Percentiles rank a stretch among this genome's conserved stretches.
phyloP scores from a whole-genome alignment of 1,140 invertebrate genomes.

The Galendromus occidentalis region DNA sequence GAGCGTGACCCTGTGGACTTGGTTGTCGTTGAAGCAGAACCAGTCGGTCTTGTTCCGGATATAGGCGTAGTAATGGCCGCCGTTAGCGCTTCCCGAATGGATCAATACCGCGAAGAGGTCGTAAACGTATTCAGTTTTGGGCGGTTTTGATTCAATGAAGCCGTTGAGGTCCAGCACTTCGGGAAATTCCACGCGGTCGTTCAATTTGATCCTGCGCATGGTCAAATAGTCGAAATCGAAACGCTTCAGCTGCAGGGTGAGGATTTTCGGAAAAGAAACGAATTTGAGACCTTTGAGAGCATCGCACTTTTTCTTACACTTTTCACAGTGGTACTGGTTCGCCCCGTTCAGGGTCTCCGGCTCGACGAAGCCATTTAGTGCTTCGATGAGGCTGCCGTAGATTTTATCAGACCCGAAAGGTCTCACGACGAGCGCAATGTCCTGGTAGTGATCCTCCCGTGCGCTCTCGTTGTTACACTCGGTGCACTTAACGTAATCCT shows the following conservation, averaged over 20 bases:
- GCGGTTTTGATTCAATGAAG: slow-evolving; percentile 35
- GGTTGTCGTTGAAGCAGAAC: slow-evolving; percentile 40
- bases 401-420: slow-evolving; percentile 56
- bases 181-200: slow-evolving; percentile 72
- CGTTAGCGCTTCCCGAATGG: slow-evolving; percentile 71
- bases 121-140: slow-evolving; percentile 40
- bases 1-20: slow-evolving; percentile 27
- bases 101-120: slow-evolving; percentile 84
- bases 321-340: slow-evolving; percentile 76
- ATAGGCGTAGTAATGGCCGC: slow-evolving; percentile 83
- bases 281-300: slow-evolving; percentile 81
- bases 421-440: slow-evolving; percentile 67
- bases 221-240: slow-evolving; percentile 78
- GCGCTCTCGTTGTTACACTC: slow-evolving; percentile 67
- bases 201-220: slow-evolving; percentile 67
- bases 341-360: slow-evolving; percentile 63
- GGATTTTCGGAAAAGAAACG: slow-evolving; percentile 62
- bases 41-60: slow-evolving; percentile 44
- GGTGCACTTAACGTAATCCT: slow-evolving; percentile 75
- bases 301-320: slow-evolving; percentile 68
- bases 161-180: slow-evolving; percentile 57
- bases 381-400: slow-evolving; percentile 64
- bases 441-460: slow-evolving; percentile 60
- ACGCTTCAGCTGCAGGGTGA: slow-evolving; percentile 68
- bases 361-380: slow-evolving; percentile 59